A percentile compares a stretch with the other conserved stretches of the same genome.
Conservation (phyloP, 2,113 vertebrate genomes). For the Lycaon pictus region DNA sequence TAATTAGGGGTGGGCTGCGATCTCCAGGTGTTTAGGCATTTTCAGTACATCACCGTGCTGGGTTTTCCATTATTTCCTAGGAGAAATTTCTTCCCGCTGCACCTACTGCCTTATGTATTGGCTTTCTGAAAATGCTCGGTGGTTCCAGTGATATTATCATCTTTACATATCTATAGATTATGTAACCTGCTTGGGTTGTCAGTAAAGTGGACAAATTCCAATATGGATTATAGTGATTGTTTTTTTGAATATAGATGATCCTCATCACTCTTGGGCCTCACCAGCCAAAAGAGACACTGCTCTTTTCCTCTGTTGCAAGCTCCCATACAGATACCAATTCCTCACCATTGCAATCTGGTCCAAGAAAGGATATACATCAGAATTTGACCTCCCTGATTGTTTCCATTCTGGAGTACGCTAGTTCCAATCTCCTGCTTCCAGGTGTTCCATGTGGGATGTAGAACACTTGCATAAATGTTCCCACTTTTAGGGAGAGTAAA, state of each 20-base stretch:
- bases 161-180: neutral
- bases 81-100: neutral
- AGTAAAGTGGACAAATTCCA: neutral
- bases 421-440: neutral
- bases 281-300: neutral
- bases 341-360: neutral
- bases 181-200: neutral
- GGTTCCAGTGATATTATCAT: neutral
- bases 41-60: neutral
- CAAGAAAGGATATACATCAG: neutral
- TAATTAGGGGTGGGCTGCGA: neutral
- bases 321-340: neutral
- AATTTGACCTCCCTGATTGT: neutral
- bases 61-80: neutral
- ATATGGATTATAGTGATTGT: neutral
- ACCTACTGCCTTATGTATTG: neutral
- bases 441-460: neutral
- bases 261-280: neutral
- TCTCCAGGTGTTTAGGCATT: neutral
- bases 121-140: neutral
- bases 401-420: neutral
- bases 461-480: neutral
- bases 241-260: neutral
- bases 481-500: neutral
- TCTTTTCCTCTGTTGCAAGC: neutral